phyloP scores from a whole-genome alignment of 2,113 vertebrate species.

The Oreotrochilus melanogaster region DNA sequence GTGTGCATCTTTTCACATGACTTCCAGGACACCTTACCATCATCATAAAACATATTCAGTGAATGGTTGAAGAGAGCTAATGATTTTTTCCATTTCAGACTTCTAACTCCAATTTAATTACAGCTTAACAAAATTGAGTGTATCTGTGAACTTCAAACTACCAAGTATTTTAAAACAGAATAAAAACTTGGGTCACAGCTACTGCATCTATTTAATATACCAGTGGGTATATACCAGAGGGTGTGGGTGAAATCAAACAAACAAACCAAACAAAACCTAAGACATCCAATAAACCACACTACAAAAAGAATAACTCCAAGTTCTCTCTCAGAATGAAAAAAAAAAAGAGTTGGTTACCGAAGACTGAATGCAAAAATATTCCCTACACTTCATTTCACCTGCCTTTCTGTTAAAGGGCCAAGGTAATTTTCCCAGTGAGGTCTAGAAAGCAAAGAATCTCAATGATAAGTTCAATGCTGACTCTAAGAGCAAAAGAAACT shows the following conservation, averaged over 20 bases:
- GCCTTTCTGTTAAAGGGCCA: background rate
- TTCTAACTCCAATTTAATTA: background rate
- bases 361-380: background rate
- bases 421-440: background rate
- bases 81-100: background rate
- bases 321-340: conserved; percentile 6
- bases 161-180: background rate
- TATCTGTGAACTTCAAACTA: background rate
- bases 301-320: background rate
- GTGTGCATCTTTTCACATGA: too few species aligned
- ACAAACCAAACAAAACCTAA: background rate
- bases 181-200: background rate
- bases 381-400: background rate
- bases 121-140: background rate
- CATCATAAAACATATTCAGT: background rate
- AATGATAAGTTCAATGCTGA: background rate
- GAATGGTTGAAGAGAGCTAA: background rate
- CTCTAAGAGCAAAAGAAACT: conserved; percentile 19
- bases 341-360: background rate
- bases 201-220: background rate
- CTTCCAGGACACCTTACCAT: background rate
- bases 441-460: conserved; percentile 10
- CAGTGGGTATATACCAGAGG: too few species aligned
- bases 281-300: background rate
- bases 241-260: background rate